Percentiles rank a stretch among this genome's conserved stretches.
phyloP scores from a whole-genome alignment of 2,888 invertebrate genomes.

The Leucoptera coffeella region DNA sequence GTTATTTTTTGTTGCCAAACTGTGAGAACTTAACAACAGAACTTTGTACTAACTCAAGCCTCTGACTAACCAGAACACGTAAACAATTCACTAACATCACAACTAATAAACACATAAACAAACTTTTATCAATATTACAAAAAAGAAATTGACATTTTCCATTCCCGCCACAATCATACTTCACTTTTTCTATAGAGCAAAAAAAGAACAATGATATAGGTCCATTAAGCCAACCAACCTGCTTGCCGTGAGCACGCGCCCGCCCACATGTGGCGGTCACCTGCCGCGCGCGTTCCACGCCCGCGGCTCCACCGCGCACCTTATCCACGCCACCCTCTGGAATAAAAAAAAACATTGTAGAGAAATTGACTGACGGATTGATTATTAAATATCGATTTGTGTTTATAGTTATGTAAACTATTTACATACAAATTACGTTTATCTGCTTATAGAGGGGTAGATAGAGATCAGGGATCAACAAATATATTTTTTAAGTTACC shows the following conservation, averaged over 20 bases:
- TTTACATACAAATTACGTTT: too few species aligned
- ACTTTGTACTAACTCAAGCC: neutral
- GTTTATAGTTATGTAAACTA: too few species aligned
- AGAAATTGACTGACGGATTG: too few species aligned
- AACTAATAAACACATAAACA: too few species aligned
- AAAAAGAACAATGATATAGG: neutral
- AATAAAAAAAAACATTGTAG: too few species aligned
- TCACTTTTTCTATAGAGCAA: neutral
- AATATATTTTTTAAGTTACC: too few species aligned
- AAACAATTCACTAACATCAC: too few species aligned
- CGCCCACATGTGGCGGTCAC: conserved; percentile 52
- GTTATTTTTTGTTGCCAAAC: too few species aligned
- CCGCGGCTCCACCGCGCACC: conserved; percentile 29
- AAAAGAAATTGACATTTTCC: neutral
- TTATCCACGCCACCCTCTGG: conserved; percentile 40
- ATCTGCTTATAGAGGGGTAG: too few species aligned
- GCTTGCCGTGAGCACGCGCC: conserved; percentile 51
- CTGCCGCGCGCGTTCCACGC: conserved; percentile 39
- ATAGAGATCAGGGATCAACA: too few species aligned
- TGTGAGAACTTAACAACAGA: neutral
- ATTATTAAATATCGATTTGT: too few species aligned
- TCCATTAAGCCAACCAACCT: conserved; percentile 16
- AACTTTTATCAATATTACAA: neutral
- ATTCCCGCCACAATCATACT: conserved; percentile 2
- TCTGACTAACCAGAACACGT: too few species aligned